These are phyloP conservation scores for Anisognathus igniventris DNA, from an alignment of 2,797 vertebrate species.

Conservation along the genomic window DNA sequence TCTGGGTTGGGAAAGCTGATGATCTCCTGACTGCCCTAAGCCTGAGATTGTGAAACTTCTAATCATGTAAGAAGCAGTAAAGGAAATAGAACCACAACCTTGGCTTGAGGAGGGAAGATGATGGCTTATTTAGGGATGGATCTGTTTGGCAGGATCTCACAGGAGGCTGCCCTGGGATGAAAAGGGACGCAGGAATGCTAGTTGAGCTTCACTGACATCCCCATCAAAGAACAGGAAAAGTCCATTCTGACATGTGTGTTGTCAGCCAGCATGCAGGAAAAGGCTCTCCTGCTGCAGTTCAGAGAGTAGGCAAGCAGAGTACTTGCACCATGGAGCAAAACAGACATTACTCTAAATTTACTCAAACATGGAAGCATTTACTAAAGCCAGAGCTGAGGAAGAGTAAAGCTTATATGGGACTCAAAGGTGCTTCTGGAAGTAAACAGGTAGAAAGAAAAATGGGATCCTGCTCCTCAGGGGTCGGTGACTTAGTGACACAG, in stretches of 20 bases:
- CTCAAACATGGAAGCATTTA: neutral
- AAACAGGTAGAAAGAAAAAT: neutral
- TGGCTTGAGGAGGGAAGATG: neutral
- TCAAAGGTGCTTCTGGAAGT: neutral
- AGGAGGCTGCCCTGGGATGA: neutral
- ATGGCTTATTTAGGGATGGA: neutral
- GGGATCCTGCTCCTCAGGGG: neutral
- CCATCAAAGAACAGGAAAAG: neutral
- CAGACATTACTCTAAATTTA: neutral
- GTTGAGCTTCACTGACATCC: neutral
- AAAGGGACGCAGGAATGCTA: neutral
- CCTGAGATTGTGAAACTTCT: neutral
- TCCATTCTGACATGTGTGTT: neutral
- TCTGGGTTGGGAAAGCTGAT: neutral
- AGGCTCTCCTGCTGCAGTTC: neutral
- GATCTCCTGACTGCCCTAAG: neutral
- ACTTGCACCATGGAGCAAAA: neutral
- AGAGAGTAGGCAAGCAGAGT: neutral
- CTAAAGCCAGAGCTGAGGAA: neutral
- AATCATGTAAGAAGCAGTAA: neutral
- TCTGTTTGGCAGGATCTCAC: neutral
- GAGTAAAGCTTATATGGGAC: neutral
- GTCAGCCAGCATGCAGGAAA: rapidly evolving
- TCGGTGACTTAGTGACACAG: neutral
- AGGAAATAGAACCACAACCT: neutral